phyloP scores from a whole-genome alignment of 2,113 vertebrate species.

The Hypomesus transpacificus region DNA sequence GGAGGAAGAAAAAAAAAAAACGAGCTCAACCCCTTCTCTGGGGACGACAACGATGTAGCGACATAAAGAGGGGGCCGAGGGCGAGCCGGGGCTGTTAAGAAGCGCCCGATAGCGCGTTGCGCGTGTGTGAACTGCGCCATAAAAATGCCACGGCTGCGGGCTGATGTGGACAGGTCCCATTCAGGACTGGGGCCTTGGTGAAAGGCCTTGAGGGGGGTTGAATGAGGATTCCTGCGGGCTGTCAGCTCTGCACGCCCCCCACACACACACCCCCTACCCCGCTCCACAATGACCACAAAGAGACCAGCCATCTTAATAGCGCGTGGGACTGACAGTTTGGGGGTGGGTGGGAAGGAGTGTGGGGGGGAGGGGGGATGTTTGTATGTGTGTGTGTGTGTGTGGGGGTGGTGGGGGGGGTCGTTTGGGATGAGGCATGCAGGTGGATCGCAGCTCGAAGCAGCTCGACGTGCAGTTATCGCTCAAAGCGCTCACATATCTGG shows the following conservation, averaged over 20 bases:
- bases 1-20: conserved; percentile 13
- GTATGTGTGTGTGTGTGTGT: too few relatives aligned
- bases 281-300: conserved; percentile 55
- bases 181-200: conserved; percentile 48
- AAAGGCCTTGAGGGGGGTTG: conserved; percentile 59
- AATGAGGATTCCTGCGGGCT: conserved; percentile 61
- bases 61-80: conserved; percentile 42
- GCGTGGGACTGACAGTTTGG: conserved; percentile 56
- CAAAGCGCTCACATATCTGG: too few relatives aligned
- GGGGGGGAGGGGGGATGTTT: too few relatives aligned
- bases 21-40: conserved; percentile 37
- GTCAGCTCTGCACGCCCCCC: conserved; percentile 47
- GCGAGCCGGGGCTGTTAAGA: conserved; percentile 1
- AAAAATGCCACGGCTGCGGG: conserved; percentile 70
- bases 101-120: conserved; percentile 13
- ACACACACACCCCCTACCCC: conserved; percentile 23
- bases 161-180: conserved; percentile 66
- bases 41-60: conserved; percentile 53
- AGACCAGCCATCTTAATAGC: conserved; percentile 67
- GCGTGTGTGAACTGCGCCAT: conserved; percentile 62
- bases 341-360: not conserved
- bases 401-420: too few relatives aligned
- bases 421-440: too few relatives aligned
- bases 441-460: too few relatives aligned
- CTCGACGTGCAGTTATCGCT: too few relatives aligned